Evolutionary conservation across 2,888 invertebrate species (phyloP), one percentile per base, ranked within the genome.

Genomic region (Apamea epomidion): DNA sequence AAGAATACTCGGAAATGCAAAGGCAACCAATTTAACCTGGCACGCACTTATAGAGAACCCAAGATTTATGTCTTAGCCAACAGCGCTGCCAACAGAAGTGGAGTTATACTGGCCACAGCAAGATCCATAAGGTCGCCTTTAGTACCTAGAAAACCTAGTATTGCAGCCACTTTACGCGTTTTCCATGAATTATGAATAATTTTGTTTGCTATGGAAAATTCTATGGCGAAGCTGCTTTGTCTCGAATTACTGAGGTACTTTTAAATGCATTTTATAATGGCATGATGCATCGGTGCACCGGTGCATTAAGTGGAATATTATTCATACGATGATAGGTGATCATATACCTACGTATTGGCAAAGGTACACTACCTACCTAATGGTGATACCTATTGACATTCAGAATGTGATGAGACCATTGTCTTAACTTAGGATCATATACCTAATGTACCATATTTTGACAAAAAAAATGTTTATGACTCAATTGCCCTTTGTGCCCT

Each of bases 171-270:
- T 75, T 69, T 72, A 76, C 72, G 60, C 58, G 69, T 75, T 75
- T 89, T 79, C 84, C 64, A 58, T 74, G 76, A 84, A 87, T 77
- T 77, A 77, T 67, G 60, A 51, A 75, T 71, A 67, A 70, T 74
- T 77, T 86, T 81, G 77, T 80, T 80, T 74, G 74, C 7, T 16
- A 76, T 74, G 78, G 80, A 87, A 84, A 84, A 89, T 74, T 82
- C 76, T 62, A 69, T 58, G 58, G 62, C 29, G 45, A 67, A 45
- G 67, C 45, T 75, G 68, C 70, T 74, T 73, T 67, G 60, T 85
- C n/a, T 73, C 29, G n/a, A 78, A 77, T 87, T 62, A 78, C 69
- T 62, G n/a, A n/a, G n/a, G n/a, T 81, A 83, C 69, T 62, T 85
- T 74, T 64, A 73, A 82, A 69, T 82, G 70, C 76, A 72, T 79